These are phyloP conservation scores for Penaeus chinensis DNA, from an alignment of 1,140 invertebrate genomes.

Conservation along the genomic window DNA sequence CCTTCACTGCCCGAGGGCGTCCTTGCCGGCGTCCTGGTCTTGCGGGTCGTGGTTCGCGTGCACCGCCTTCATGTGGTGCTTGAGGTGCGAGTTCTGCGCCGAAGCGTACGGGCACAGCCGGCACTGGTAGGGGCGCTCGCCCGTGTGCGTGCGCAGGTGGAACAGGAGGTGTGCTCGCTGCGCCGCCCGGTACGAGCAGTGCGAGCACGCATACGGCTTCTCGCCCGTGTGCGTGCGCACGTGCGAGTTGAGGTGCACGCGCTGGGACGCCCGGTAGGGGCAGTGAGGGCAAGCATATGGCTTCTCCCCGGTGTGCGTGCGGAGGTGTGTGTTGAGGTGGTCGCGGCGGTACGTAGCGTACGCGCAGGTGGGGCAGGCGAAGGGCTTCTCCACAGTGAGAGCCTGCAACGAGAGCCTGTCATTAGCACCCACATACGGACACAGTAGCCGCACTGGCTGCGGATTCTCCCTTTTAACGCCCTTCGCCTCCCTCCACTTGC, in stretches of 20 bases:
- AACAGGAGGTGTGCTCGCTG: constrained; percentile 48
- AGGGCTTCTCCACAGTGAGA: constrained; percentile 96
- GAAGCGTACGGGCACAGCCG: constrained; percentile 96
- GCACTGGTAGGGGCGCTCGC: constrained; percentile 79
- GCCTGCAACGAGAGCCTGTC: constrained; percentile 87
- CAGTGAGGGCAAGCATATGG: constrained; percentile 87
- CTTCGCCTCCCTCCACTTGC: no score
- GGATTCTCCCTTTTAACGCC: no score
- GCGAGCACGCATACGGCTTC: constrained; percentile 95
- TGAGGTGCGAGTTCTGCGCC: constrained; percentile 83
- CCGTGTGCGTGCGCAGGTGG: constrained; percentile 46
- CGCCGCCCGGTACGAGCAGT: constrained; percentile 81
- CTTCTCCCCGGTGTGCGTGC: constrained; percentile 96
- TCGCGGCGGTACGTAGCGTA: constrained; percentile 55
- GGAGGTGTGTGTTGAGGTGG: constrained; percentile 75
- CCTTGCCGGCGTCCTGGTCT: constrained; percentile 71
- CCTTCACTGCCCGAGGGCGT: constrained; percentile 98
- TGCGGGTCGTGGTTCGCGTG: background rate
- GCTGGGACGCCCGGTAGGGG: constrained; percentile 52
- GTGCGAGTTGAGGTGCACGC: constrained; percentile 68
- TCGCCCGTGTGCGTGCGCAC: constrained; percentile 95
- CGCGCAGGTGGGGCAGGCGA: constrained; percentile 93
- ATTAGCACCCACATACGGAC: constrained; percentile 14
- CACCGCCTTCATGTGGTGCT: constrained; percentile 41
- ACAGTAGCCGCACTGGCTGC: no score